Evolutionary conservation across 2,113 vertebrate genomes (phyloP), one percentile per base, ranked within the genome.

Genomic region (Formicarius rufipectus): DNA sequence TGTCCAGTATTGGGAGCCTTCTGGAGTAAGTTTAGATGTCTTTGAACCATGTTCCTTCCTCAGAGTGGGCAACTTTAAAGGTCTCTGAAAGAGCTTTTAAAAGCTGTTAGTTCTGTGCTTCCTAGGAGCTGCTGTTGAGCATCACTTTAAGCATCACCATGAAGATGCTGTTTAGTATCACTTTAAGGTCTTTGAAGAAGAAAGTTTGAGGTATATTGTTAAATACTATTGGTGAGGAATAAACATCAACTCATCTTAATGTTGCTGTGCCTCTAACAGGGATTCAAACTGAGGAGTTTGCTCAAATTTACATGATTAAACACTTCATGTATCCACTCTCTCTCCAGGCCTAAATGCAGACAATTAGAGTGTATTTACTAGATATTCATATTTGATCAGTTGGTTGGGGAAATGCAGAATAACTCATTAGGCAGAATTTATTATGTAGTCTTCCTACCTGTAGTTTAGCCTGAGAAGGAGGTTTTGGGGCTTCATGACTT

Each of bases 401-500:
- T 95, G 90, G 72, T 85, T 92, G 72, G 93, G 95, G 95, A 95
- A 84, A 91, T 89, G 55, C 58, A 92, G 81, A 92, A 44, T 62
- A 97, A 91, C 82, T 95, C 87, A 90, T 95, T 96, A 96, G 79
- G 24, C 39, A 80, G 91, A 91, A 93, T 92, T 90, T 96, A 86
- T 93, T 90, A 76, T 89, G 77, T 89, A 62, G 81, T 52, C 45
- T 91, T 88, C 78, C 74, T 95, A 77, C 74, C 53, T 82, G 25
- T 62, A 83, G 88, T 77, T 94, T 31, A 89, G 75, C 80, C 42
- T n/a, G 89, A 92, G 83, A 84, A 63, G 62, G 75, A 96, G 67
- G 30, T 81, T 91, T 92, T 76, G 64, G 63, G 92, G 68, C 49
- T 77, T 97, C 60, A 76, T 3, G 9, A 89, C 95, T 97, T 95